Evolutionary conservation across 2,888 invertebrate species (phyloP), one percentile per base, ranked within the genome.

Genomic region (Melinopterus prodromus): DNA sequence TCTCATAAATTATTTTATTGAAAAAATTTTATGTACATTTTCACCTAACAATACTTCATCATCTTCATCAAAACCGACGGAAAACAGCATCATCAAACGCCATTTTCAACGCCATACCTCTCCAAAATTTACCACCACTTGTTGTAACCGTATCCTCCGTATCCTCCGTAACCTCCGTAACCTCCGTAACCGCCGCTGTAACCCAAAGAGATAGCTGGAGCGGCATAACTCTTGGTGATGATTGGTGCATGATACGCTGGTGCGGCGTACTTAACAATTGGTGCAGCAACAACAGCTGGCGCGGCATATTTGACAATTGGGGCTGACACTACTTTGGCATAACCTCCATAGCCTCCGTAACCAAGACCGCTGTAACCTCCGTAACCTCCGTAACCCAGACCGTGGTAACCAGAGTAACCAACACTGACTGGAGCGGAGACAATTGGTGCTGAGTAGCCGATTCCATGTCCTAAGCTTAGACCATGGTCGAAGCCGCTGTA

Each of bases 351-450:
- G 7, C 77, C 79, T 15, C 69, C 16, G 36, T 38, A 36, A 16
- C 69, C 38, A n/a, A 70, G 71, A 14, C 76, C 69, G 12, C 16
- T n/a, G 35, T 76, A 79, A 26, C 76, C 76, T 26, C 76, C 71
- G 35, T 78, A 78, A 71, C 78, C 79, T 14, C 71, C 71, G 16
- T 71, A 71, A 12, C n/a, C 14, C 7, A 71, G 26, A 74, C 78
- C 53, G n/a, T 15, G 76, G 35, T 76, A 76, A n/a, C 76, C 79
- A n/a, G 53, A 69, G 70, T 79, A 79, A 14, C 79, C 79, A 26
- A 77, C 72, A 14, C 77, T 74, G 15, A 78, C 14, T 16, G 80
- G 78, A 70, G 80, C 80, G 12, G 80, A 78, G 75, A 77, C 74
- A 26, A 80, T 38, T 14, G 80, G 79, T 16, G 78, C 74, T 26